phyloP scores from a whole-genome alignment of 2,113 vertebrate species.

The Crocuta crocuta region DNA sequence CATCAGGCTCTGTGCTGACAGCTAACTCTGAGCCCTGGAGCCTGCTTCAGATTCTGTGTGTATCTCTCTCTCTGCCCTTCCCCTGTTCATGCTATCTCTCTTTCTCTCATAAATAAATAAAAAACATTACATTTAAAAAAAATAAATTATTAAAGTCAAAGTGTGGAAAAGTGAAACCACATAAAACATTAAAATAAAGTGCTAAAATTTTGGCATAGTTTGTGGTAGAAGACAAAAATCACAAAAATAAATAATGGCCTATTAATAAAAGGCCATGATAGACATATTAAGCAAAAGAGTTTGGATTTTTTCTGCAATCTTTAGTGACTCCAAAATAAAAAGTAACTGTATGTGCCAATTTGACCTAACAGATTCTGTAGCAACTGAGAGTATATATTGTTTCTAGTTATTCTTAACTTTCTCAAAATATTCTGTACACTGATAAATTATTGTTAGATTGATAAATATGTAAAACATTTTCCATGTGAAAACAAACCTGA shows the following conservation, averaged over 20 bases:
- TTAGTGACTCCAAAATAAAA: not conserved
- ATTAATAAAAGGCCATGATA: not conserved
- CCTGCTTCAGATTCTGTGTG: no score
- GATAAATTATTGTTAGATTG: not conserved
- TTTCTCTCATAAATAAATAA: no score
- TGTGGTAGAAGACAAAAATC: not conserved
- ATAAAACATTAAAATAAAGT: not conserved
- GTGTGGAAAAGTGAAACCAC: not conserved
- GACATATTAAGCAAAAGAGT: not conserved
- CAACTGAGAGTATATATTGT: not conserved
- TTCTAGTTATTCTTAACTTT: not conserved
- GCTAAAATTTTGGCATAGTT: not conserved
- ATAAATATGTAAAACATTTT: not conserved
- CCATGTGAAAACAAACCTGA: not conserved
- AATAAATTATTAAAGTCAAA: not conserved
- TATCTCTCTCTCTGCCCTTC: no score
- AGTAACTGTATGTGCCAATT: not conserved
- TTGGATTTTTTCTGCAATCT: not conserved
- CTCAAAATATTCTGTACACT: not conserved
- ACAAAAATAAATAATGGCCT: not conserved
- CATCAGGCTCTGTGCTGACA: no score
- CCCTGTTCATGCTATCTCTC: no score
- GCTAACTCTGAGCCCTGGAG: no score
- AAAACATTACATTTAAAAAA: not conserved
- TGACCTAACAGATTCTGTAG: not conserved